Evolutionary conservation across 1,140 invertebrate species (phyloP).

Genomic region (Calephelis nemesis): DNA sequence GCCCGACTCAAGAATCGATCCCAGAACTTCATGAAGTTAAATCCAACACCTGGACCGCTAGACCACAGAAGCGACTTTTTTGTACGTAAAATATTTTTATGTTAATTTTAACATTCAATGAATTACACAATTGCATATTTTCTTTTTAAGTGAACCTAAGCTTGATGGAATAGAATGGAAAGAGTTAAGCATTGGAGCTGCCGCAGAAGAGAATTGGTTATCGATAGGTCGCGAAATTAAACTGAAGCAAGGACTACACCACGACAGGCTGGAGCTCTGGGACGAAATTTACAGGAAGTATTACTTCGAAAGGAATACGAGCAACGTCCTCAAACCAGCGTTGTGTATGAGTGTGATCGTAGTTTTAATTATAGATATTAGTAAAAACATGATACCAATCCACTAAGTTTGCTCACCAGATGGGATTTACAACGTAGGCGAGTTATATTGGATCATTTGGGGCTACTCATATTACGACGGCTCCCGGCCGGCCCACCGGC

Average conservation of each 20-base stretch:
- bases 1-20: too few relatives aligned
- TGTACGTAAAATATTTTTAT: background rate
- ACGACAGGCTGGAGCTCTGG: slow-evolving; percentile 48
- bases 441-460: slow-evolving; percentile 14
- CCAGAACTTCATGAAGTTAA: too few relatives aligned
- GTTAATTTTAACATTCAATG: too few relatives aligned
- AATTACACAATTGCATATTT: background rate
- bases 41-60: too few relatives aligned
- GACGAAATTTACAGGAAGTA: slow-evolving; percentile 49
- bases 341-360: background rate
- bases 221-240: slow-evolving; percentile 36
- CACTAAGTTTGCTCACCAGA: background rate
- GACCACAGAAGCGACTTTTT: background rate
- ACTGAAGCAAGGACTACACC: slow-evolving; percentile 39
- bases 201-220: slow-evolving; percentile 42
- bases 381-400: slow-evolving; percentile 1
- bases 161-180: slow-evolving; percentile 39
- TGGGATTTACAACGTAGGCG: slow-evolving; percentile 20
- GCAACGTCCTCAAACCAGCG: background rate
- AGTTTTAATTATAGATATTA: background rate
- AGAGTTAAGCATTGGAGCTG: slow-evolving; percentile 26
- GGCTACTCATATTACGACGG: slow-evolving; percentile 3
- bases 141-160: slow-evolving; percentile 43
- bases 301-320: slow-evolving; percentile 48
- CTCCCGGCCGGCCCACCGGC: background rate